Conservation (phyloP, 2,797 vertebrate species). For the Ptychadena robeensis region DNA sequence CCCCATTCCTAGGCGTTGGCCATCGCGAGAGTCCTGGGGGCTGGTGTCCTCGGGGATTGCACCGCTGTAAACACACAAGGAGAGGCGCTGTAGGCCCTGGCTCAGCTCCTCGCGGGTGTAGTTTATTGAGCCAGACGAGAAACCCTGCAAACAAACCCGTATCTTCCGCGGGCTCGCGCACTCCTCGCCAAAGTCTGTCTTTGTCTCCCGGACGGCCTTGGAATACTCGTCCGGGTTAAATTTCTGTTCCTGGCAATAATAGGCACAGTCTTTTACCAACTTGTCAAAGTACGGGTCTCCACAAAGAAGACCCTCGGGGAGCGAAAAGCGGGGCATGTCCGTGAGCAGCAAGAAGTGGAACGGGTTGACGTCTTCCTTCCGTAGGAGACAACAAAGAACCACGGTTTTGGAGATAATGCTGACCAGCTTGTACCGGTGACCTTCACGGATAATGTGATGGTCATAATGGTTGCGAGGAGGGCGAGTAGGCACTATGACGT, state of each 20-base stretch:
- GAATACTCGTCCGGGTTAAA: conserved; percentile 95
- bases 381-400: conserved; percentile 93
- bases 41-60: conserved; percentile 66
- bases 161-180: conserved; percentile 86
- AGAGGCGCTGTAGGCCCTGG: conserved; percentile 82
- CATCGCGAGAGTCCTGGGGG: conserved; percentile 72
- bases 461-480: conserved; percentile 92
- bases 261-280: conserved; percentile 84
- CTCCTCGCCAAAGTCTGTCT: conserved; percentile 87
- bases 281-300: conserved; percentile 84
- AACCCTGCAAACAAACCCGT: conserved; percentile 80
- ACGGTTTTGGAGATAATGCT: conserved; percentile 98
- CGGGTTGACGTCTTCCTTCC: conserved; percentile 85
- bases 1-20: conserved; percentile 40
- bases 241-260: conserved; percentile 82
- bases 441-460: conserved; percentile 91
- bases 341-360: conserved; percentile 93
- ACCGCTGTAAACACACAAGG: conserved; percentile 77
- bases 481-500: conserved; percentile 89
- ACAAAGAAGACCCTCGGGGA: conserved; percentile 83
- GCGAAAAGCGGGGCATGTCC: conserved; percentile 91
- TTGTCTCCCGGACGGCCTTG: conserved; percentile 88
- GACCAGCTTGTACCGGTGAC: conserved; percentile 96
- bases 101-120: conserved; percentile 76
- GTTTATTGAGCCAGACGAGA: conserved; percentile 59